A percentile compares a stretch with the other conserved stretches of the same genome.
These are phyloP conservation scores for Masnerella sp. DNA, from an alignment of 2,888 invertebrate genomes.

Conservation along the genomic window DNA sequence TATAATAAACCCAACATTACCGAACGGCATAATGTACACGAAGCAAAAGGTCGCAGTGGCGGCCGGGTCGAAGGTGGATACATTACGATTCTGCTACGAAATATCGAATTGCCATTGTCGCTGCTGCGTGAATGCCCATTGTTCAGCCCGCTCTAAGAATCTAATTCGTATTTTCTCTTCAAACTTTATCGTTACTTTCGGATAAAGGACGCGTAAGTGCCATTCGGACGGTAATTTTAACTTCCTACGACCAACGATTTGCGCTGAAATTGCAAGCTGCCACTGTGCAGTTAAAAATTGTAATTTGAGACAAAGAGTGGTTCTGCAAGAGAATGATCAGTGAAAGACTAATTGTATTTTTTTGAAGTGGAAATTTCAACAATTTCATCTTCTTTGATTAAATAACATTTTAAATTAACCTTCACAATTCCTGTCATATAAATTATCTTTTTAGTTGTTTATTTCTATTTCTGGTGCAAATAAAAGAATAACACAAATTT, in stretches of 20 bases:
- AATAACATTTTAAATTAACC: too few relatives aligned
- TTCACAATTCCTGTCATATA: too few relatives aligned
- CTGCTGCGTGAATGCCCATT: conserved; percentile 55
- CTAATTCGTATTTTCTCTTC: conserved; percentile 62
- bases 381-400: too few relatives aligned
- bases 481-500: too few relatives aligned
- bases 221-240: not conserved
- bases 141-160: conserved; percentile 63
- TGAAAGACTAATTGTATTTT: too few relatives aligned
- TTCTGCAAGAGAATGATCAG: too few relatives aligned
- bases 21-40: conserved; percentile 60
- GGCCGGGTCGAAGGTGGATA: conserved; percentile 45
- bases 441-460: too few relatives aligned
- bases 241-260: not conserved
- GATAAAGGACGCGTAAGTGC: not conserved
- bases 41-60: conserved; percentile 62
- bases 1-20: conserved; percentile 55
- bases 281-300: too few relatives aligned
- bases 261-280: not conserved
- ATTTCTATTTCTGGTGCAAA: too few relatives aligned
- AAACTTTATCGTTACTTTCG: conserved; percentile 29
- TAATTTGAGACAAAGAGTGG: too few relatives aligned
- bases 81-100: conserved; percentile 65
- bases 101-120: conserved; percentile 71
- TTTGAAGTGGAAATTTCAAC: too few relatives aligned